phyloP scores from a whole-genome alignment of 2,113 vertebrate species.

The Austrofundulus limnaeus region DNA sequence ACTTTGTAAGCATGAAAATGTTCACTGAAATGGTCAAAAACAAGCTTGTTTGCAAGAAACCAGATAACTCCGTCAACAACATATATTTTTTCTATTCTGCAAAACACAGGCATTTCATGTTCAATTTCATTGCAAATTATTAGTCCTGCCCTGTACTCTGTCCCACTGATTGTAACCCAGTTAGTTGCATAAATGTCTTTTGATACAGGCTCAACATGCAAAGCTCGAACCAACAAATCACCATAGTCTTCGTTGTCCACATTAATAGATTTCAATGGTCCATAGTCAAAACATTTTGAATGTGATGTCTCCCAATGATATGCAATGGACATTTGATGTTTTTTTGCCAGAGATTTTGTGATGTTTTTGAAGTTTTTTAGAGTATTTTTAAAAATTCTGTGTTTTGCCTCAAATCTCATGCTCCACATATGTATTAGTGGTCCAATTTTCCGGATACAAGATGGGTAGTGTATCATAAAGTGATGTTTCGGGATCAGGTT shows the following conservation, averaged over 20 bases:
- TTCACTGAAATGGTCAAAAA: conserved; percentile 21
- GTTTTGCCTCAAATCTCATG: conserved; percentile 9
- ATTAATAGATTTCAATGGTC: conserved; percentile 4
- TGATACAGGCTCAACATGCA: background rate
- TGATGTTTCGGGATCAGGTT: conserved; percentile 46
- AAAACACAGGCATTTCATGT: conserved; percentile 14
- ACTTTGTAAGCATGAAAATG: conserved; percentile 12
- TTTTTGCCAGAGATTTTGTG: conserved; percentile 1
- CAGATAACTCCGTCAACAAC: background rate
- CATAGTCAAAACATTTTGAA: background rate
- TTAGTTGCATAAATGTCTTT: background rate
- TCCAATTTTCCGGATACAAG: conserved; percentile 34
- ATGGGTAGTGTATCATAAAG: conserved; percentile 37
- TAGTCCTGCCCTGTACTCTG: background rate
- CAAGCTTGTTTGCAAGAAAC: conserved; percentile 4
- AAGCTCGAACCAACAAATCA: background rate
- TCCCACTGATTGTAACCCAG: conserved; percentile 6
- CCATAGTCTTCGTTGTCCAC: conserved; percentile 4
- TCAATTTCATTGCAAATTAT: conserved; percentile 1
- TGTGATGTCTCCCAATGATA: background rate
- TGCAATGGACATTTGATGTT: background rate
- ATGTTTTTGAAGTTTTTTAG: conserved; percentile 13
- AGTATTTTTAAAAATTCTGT: background rate
- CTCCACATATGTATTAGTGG: conserved; percentile 10
- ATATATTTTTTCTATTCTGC: conserved; percentile 4